Evolutionary conservation across 2,113 vertebrate species (phyloP), one percentile per base, ranked within the genome.

Genomic region (Larimichthys polyactis): DNA sequence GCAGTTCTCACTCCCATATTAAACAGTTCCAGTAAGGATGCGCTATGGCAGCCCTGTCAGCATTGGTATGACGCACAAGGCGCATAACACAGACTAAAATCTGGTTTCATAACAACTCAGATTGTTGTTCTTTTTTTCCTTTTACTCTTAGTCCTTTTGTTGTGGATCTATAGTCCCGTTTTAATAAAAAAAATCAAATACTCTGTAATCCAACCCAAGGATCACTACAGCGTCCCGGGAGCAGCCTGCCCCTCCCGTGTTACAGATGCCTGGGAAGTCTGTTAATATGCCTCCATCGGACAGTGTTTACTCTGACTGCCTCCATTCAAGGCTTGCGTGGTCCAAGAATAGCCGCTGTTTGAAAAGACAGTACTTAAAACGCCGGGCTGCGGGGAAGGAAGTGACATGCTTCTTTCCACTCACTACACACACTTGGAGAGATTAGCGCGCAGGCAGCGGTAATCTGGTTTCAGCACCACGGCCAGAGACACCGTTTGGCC

Each of bases 401-500:
- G 91, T 92, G 92, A 92, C 93, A 92, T 80, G 87, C 82, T 70
- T 63, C 78, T 83, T 72, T 89, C 85, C 79, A 83, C 87, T 88
- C 85, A 89, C 88, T 83, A 81, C 92, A 87, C 90, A 87, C 89
- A 89, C 82, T 82, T 66, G 83, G 75, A 65, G 79, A 93, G 93
- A 94, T 94, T 94, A 94, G 74, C 57, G 76, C 85, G 58, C 87
- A 58, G 87, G 84, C 79, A 69, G 75, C 88, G 29, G 83, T 94
- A 94, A 94, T 93, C 92, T 91, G 91, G 87, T 90, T 90, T 93
- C 93, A 94, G 93, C 24, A 92, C 91, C 91, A 85, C 67, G 92
- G 93, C 70, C 83, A 95, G 93, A 80, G 91, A 74, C 88, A 70
- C 78, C 60, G 87, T 36, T 79, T 68, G 70, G 68, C 71, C 89